These are phyloP conservation scores for Cylloceria caligata DNA, from an alignment of 2,888 invertebrate genomes.

Conservation along the genomic window DNA sequence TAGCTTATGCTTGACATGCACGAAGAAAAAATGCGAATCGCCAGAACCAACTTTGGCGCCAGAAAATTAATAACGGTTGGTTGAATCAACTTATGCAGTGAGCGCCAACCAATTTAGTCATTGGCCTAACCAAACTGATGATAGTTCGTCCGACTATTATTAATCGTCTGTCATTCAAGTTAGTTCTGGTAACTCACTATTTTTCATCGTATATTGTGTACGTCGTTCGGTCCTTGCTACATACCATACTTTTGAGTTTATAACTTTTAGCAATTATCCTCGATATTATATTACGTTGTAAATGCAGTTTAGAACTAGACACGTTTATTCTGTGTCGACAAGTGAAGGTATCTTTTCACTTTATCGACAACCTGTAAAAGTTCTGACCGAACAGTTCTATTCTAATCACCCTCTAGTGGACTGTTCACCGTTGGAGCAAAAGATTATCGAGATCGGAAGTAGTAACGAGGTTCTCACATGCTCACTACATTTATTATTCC, in stretches of 20 bases:
- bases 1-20: no score
- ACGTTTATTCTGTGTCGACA: constrained; percentile 3
- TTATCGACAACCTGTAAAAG: neutral
- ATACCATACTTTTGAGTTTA: neutral
- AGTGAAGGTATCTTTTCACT: constrained; percentile 1
- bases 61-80: no score
- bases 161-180: no score
- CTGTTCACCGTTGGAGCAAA: neutral
- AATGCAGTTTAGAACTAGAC: neutral
- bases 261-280: neutral
- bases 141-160: no score
- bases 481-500: constrained; percentile 11
- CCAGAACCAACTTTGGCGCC: no score
- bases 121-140: no score
- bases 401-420: constrained; percentile 14
- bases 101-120: no score
- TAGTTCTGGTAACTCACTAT: no score
- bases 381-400: constrained; percentile 13
- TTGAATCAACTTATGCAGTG: no score
- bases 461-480: neutral
- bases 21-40: no score
- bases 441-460: constrained; percentile 36
- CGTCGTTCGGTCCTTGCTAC: neutral
- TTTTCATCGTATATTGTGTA: neutral
- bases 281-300: neutral